Evolutionary conservation across 1,140 invertebrate species (phyloP).

Genomic region (Bombus huntii): DNA sequence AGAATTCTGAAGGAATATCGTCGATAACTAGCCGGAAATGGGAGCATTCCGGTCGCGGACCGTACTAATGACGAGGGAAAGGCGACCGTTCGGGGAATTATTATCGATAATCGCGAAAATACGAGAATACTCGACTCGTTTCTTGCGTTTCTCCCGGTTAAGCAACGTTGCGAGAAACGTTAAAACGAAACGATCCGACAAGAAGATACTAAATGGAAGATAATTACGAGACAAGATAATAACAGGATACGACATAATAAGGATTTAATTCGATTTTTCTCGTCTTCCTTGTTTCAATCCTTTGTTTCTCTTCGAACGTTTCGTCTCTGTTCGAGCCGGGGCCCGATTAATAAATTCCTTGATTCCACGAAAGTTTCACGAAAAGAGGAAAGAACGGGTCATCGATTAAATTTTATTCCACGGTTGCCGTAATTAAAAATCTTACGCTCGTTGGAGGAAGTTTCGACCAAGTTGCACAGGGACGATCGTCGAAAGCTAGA

Average conservation of each 20-base stretch:
- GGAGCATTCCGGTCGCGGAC: slow-evolving; percentile 26
- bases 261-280: slow-evolving; percentile 25
- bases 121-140: not conserved
- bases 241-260: not conserved
- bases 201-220: not conserved
- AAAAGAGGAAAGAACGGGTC: not conserved
- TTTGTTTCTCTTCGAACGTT: not conserved
- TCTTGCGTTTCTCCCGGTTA: not conserved
- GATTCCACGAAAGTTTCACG: not conserved
- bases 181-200: not conserved
- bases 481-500: not conserved
- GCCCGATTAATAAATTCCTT: slow-evolving; percentile 9
- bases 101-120: slow-evolving; percentile 49
- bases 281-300: not conserved
- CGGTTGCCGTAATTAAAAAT: slow-evolving; percentile 41
- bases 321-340: not conserved
- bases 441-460: not conserved
- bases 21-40: slow-evolving; percentile 36
- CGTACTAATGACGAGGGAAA: slow-evolving; percentile 35
- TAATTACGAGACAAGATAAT: slow-evolving; percentile 8
- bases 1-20: slow-evolving; percentile 27
- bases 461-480: not conserved
- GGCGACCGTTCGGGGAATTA: slow-evolving; percentile 24
- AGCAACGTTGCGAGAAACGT: slow-evolving; percentile 6
- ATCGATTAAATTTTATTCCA: slow-evolving; percentile 19